Percentiles rank a stretch among this genome's conserved stretches.
phyloP scores from a whole-genome alignment of 2,888 invertebrate genomes.

The Sminthurides aquaticus region DNA sequence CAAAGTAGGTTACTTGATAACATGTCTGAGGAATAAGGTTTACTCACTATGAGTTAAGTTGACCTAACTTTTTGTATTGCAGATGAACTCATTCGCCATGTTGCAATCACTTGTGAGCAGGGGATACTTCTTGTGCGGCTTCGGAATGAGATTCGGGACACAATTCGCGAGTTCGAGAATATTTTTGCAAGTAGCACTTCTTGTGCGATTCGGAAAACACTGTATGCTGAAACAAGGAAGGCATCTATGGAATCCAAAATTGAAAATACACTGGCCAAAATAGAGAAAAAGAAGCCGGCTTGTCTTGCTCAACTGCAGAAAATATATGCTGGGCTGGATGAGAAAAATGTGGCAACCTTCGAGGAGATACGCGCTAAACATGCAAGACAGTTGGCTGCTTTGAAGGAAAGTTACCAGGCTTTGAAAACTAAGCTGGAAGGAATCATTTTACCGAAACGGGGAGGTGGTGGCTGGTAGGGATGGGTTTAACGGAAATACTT shows the following conservation, averaged over 20 bases:
- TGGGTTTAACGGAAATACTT: no score
- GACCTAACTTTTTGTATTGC: neutral
- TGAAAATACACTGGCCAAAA: conserved; percentile 8
- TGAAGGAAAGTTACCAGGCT: conserved; percentile 5
- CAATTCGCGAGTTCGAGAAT: conserved; percentile 12
- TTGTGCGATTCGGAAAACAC: conserved; percentile 12
- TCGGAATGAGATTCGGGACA: conserved; percentile 20
- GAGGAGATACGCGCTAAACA: conserved; percentile 10
- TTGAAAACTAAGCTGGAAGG: conserved; percentile 16
- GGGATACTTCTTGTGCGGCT: conserved; percentile 14
- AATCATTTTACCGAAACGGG: conserved; percentile 17
- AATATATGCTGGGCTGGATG: conserved; percentile 15
- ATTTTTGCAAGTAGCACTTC: conserved; percentile 14
- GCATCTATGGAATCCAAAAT: conserved; percentile 13
- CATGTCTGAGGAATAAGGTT: neutral
- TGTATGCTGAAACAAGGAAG: conserved; percentile 14
- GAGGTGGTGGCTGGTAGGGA: no score
- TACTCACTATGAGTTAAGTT: neutral
- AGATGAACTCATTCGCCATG: conserved; percentile 20
- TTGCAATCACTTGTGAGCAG: conserved; percentile 12
- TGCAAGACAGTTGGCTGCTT: conserved; percentile 11
- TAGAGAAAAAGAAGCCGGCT: conserved; percentile 14
- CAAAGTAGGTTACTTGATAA: no score
- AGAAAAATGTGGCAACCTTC: conserved; percentile 11
- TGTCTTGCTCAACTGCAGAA: conserved; percentile 8